Evolutionary conservation across 2,888 invertebrate species (phyloP).

Genomic region (Therioaphis trifolii): DNA sequence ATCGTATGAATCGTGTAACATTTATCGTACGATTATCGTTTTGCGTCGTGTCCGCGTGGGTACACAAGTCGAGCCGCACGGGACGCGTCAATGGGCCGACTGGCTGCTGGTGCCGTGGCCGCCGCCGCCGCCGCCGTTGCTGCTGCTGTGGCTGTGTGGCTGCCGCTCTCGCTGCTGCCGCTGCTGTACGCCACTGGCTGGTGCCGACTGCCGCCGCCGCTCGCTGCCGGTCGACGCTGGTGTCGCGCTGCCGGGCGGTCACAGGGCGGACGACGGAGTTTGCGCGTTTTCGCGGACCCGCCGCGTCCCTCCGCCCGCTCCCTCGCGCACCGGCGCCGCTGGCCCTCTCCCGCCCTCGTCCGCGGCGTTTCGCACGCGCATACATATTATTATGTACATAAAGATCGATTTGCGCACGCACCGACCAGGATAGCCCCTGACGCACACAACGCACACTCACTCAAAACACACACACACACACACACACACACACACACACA

Average conservation of each 20-base stretch:
- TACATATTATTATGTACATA: neutral
- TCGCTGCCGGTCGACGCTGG: conserved; percentile 24
- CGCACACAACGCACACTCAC: neutral
- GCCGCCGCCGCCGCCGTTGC: conserved; percentile 17
- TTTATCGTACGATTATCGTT: too few relatives aligned
- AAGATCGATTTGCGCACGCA: conserved; percentile 58
- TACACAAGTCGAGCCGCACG: too few relatives aligned
- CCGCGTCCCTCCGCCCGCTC: neutral
- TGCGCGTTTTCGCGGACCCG: conserved; percentile 9
- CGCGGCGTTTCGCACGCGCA: conserved; percentile 17
- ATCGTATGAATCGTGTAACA: too few relatives aligned
- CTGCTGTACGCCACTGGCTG: neutral
- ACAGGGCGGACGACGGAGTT: conserved; percentile 41
- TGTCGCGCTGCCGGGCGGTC: conserved; percentile 27
- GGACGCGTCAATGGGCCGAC: neutral
- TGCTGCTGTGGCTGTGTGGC: neutral
- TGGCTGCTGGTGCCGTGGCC: neutral
- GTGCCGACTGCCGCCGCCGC: neutral
- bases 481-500: too few relatives aligned
- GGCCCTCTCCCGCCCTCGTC: neutral
- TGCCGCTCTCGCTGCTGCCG: neutral
- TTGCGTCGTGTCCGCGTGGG: too few relatives aligned
- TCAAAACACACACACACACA: neutral
- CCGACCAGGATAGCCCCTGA: neutral
- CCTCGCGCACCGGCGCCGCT: neutral